Evolutionary conservation across 2,113 vertebrate genomes (phyloP).

Genomic region (Micromys minutus): DNA sequence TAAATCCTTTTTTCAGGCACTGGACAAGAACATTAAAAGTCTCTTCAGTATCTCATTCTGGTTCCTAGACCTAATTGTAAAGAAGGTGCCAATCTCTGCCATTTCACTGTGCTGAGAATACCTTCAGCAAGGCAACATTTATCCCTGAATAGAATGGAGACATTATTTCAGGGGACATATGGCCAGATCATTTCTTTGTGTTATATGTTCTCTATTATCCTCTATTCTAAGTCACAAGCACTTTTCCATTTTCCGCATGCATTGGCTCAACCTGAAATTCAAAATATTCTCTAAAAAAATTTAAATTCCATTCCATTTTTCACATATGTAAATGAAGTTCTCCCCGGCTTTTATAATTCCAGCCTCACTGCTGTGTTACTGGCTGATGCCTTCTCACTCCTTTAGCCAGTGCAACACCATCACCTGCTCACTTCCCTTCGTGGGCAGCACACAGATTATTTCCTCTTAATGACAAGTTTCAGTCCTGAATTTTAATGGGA

Average conservation of each 20-base stretch:
- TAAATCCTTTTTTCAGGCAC: constrained; percentile 23
- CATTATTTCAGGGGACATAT: not conserved
- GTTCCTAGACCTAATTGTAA: constrained; percentile 7
- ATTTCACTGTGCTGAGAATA: not conserved
- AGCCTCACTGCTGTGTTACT: constrained; percentile 47
- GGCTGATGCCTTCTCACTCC: constrained; percentile 53
- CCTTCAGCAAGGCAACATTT: not conserved
- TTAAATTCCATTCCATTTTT: constrained; percentile 30
- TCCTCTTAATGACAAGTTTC: constrained; percentile 67
- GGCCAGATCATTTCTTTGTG: not conserved
- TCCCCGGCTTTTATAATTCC: constrained; percentile 49
- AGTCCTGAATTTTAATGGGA: constrained; percentile 71
- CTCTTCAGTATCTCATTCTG: not conserved
- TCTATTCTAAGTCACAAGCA: constrained; percentile 24
- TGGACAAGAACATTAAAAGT: constrained; percentile 18
- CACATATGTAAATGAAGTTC: constrained; percentile 49
- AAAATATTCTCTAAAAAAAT: not conserved
- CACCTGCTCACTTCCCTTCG: constrained; percentile 29
- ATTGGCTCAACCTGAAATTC: constrained; percentile 47
- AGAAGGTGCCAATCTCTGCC: not conserved
- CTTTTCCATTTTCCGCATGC: constrained; percentile 17
- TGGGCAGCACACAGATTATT: constrained; percentile 53
- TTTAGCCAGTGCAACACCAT: not conserved
- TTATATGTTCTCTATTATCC: not conserved
- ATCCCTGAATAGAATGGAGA: constrained; percentile 32